These are phyloP conservation scores for Erithacus rubecula DNA, from an alignment of 2,797 vertebrate species.

Conservation along the genomic window DNA sequence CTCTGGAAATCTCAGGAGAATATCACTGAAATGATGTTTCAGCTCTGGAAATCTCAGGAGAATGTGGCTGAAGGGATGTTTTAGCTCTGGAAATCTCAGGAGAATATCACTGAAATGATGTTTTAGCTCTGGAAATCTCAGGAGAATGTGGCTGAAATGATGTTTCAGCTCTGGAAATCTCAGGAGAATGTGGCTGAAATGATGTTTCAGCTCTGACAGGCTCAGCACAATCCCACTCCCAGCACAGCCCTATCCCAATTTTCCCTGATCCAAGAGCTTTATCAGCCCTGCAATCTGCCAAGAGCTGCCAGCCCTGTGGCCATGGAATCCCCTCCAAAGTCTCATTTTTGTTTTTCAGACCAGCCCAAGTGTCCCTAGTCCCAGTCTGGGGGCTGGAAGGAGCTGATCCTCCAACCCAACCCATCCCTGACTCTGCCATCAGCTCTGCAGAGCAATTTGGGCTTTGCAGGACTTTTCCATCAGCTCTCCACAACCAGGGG, in stretches of 20 bases:
- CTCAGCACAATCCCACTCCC: accelerated
- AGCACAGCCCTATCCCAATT: accelerated
- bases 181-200: accelerated
- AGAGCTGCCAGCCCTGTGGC: neutral
- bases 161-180: neutral
- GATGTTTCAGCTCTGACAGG: neutral
- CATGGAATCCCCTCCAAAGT: accelerated
- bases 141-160: accelerated
- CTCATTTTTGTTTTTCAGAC: neutral
- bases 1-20: neutral
- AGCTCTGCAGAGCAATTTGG: neutral
- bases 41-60: neutral
- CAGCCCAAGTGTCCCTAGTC: neutral
- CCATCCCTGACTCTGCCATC: neutral
- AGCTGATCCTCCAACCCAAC: neutral
- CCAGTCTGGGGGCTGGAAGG: accelerated
- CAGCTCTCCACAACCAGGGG: neutral
- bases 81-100: neutral
- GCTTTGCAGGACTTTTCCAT: neutral
- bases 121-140: too few relatives aligned
- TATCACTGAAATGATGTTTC: accelerated
- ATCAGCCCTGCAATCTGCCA: neutral
- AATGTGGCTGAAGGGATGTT: neutral
- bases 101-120: too few relatives aligned
- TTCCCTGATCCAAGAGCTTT: neutral